Evolutionary conservation across 2,113 vertebrate species (phyloP), one percentile per base, ranked within the genome.

Genomic region (Dunckerocampus dactyliophorus): DNA sequence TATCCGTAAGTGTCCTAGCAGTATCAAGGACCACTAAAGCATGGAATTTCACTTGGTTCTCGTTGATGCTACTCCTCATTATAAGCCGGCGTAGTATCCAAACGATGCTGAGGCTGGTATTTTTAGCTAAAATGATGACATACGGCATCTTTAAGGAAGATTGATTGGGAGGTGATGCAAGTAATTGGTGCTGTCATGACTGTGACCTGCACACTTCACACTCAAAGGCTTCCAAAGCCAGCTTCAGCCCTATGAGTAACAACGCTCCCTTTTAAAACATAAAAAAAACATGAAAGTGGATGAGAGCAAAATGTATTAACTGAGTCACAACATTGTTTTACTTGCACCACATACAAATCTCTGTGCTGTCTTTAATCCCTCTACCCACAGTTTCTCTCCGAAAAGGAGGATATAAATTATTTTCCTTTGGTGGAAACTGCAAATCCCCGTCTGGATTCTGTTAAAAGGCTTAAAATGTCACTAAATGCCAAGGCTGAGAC

Each of bases 401-500:
- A 82, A 85, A 83, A 87, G 79, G 80, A 89, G 83, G 84, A 82
- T 84, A 85, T 82, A 90, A 91, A 90, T 90, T 85, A 89, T 87
- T 91, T 91, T 90, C 76, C 88, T 89, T 88, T 82, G 74, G 83
- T 87, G 82, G 76, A 83, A 89, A 86, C 73, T 70, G 81, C 76
- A 90, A 91, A 91, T 91, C 88, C 88, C 88, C 85, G 83, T 85
- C 86, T 87, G 87, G 85, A 88, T 91, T 92, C 87, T 88, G 86
- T 90, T 89, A 91, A 91, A 91, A 91, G 89, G 90, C 89, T 91
- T 91, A 91, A 91, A 92, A 89, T 92, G 89, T 91, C 89, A 90
- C 88, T 88, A 91, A 90, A 90, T 91, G 89, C 89, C 89, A 91
- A 84, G 87, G 87, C 87, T 89, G 75, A 88, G 89, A 88, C 85